Percentiles rank a stretch among this genome's conserved stretches.
Conservation (phyloP, 2,888 invertebrate genomes). For the Chalcosyrphus nemorum region DNA sequence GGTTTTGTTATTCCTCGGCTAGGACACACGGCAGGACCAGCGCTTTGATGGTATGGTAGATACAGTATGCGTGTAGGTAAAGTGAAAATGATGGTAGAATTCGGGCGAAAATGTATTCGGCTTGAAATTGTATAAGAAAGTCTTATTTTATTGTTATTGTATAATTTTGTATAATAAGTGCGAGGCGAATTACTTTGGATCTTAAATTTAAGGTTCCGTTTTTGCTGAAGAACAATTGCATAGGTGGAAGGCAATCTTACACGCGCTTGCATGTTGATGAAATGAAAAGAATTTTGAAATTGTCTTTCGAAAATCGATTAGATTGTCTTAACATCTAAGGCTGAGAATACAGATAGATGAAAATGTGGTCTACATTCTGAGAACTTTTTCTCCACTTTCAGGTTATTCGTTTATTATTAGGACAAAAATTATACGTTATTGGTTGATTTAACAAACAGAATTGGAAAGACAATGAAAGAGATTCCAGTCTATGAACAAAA, state of each 20-base stretch:
- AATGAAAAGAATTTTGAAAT: neutral
- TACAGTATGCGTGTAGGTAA: neutral
- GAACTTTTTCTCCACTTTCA: no score
- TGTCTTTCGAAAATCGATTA: no score
- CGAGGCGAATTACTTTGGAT: neutral
- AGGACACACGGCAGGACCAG: neutral
- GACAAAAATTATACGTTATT: no score
- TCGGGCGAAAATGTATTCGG: slow-evolving; percentile 37
- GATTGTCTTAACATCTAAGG: no score
- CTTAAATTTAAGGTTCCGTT: slow-evolving; percentile 1
- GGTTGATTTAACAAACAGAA: no score
- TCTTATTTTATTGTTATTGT: slow-evolving; percentile 47
- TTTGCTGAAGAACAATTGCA: neutral
- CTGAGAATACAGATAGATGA: no score
- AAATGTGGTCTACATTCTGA: no score
- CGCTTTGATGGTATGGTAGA: neutral
- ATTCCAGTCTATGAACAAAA: no score
- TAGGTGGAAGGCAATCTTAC: neutral
- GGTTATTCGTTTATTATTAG: no score
- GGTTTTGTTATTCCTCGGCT: slow-evolving; percentile 12
- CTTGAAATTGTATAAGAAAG: slow-evolving; percentile 38
- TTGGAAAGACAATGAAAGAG: no score
- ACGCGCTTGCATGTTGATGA: neutral
- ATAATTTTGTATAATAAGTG: slow-evolving; percentile 38
- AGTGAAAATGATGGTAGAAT: slow-evolving; percentile 52